Evolutionary conservation across 2,888 invertebrate species (phyloP).

Genomic region (Carpatolechia fugitivella): DNA sequence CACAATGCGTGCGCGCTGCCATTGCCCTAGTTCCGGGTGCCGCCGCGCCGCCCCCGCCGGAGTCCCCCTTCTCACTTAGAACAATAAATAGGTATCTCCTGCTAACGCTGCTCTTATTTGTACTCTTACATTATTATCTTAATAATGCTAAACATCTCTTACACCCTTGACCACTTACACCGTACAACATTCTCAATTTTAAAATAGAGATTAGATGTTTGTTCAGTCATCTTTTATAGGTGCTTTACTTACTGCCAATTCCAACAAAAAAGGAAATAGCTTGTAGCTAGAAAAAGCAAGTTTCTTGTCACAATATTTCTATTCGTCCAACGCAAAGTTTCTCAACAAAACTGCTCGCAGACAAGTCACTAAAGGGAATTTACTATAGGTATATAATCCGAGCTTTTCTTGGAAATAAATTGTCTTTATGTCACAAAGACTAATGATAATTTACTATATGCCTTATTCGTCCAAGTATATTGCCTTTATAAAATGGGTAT

Average conservation of each 20-base stretch:
- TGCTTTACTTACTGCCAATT: neutral
- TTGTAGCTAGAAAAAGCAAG: slow-evolving; percentile 5
- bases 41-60: too few species aligned
- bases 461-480: neutral
- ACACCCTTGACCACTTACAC: slow-evolving; percentile 1
- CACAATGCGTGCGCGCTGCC: slow-evolving; percentile 62
- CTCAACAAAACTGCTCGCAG: neutral
- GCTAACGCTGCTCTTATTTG: slow-evolving; percentile 36
- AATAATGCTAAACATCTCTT: neutral
- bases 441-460: neutral
- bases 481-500: neutral
- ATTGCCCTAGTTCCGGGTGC: slow-evolving; percentile 54
- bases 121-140: slow-evolving; percentile 16
- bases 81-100: slow-evolving; percentile 58
- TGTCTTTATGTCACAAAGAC: slow-evolving; percentile 6
- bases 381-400: neutral
- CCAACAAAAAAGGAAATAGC: slow-evolving; percentile 6
- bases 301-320: slow-evolving; percentile 9
- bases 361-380: slow-evolving; percentile 3
- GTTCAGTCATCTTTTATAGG: neutral
- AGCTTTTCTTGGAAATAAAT: slow-evolving; percentile 6
- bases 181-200: neutral
- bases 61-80: slow-evolving; percentile 50
- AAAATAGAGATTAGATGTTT: neutral
- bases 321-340: slow-evolving; percentile 5